Base-by-base conservation (phyloP, 2,888 invertebrate genomes). In the Caenorhabditis sinica region DNA sequence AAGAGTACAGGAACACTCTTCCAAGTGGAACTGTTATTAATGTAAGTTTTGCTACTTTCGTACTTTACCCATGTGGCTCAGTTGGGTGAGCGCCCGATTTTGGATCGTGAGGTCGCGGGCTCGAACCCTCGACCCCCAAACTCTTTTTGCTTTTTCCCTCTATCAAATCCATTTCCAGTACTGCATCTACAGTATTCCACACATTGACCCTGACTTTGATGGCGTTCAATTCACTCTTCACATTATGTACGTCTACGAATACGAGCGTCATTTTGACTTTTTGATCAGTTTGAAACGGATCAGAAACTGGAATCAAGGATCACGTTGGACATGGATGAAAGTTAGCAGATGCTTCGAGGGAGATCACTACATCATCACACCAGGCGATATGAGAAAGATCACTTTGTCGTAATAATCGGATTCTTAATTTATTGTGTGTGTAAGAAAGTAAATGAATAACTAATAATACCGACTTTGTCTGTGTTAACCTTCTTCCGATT, bases 1-100 rank as follows among this genome's bases (percentile, higher is more conserved):
- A n/a, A 6, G 63, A 20, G 13, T 63, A 43, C 25, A 40, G 63
- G 40, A 43, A 43, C 20, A 13, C 40, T 23, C 23, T 63, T 25
- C 23, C 20, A 25, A 63, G 63, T 63, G 63, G 63, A 15, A 43
- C 40, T 2, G 43, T 63, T 13, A 63, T 63, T 1, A 63, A 63
- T 13, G 63, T 63, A 15, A 0, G 36, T 36, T 2, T 9, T 40
- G 9, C 0, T 40, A 40, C 9, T 40, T 9, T 40, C 9, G 2
- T 13, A 13, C 40, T 13, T 40, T 40, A 30, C 30, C n/a, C n/a
- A n/a, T n/a, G n/a, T n/a, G n/a, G 28, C 5, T 56, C 28, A 56
- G 56, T 15, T 28, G 11, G 56, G 11, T 17, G 28, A 28, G 56
- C 11, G 5, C 28, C 13, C 28, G n/a, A n/a, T n/a, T n/a, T n/a